These are phyloP conservation scores for Cremastobaeus sp. DNA, from an alignment of 2,888 invertebrate genomes.

Conservation along the genomic window DNA sequence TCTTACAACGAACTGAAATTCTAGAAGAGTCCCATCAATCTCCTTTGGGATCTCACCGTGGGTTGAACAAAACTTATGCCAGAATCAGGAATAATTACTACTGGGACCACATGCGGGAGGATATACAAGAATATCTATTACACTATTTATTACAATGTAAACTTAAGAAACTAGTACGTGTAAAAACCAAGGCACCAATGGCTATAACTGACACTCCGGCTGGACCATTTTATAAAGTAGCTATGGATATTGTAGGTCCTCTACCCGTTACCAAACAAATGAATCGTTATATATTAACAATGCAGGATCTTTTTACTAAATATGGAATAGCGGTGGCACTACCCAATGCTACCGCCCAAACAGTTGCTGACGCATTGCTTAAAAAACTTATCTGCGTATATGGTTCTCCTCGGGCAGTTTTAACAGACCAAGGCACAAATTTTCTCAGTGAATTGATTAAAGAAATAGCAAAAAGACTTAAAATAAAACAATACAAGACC, in stretches of 20 bases:
- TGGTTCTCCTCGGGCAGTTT: neutral
- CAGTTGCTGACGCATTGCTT: slow-evolving; percentile 1
- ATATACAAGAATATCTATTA: too few relatives aligned
- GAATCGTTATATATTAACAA: neutral
- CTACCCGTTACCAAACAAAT: neutral
- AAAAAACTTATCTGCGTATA: neutral
- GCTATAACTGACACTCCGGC: neutral
- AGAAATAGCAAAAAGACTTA: neutral
- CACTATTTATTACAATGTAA: too few relatives aligned
- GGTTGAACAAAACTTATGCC: neutral
- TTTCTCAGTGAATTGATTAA: neutral
- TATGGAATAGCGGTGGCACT: neutral
- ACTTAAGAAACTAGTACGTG: neutral
- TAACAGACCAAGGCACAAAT: neutral
- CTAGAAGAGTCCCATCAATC: neutral
- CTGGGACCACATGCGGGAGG: too few relatives aligned
- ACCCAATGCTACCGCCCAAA: neutral
- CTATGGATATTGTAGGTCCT: neutral
- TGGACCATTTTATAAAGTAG: neutral
- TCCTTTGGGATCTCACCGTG: neutral
- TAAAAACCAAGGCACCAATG: neutral
- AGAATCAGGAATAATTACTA: neutral
- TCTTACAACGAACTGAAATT: neutral
- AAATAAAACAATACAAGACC: neutral
- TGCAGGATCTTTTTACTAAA: slow-evolving; percentile 2